A percentile compares a stretch with the other conserved stretches of the same genome.
These are phyloP conservation scores for Rallus crepitans DNA, from an alignment of 2,797 vertebrate genomes.

Conservation along the genomic window DNA sequence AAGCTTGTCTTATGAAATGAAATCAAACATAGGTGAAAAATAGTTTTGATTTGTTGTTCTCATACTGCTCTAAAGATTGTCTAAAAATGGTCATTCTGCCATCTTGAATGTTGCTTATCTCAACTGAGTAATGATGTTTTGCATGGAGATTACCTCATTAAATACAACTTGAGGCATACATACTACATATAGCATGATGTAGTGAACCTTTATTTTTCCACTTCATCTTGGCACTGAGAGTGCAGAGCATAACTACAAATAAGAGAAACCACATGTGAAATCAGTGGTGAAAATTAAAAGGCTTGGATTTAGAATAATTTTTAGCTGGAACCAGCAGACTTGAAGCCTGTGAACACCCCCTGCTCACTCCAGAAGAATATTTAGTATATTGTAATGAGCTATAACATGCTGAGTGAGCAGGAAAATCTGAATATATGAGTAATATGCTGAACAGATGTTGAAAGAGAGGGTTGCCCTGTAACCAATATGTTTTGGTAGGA, in stretches of 20 bases:
- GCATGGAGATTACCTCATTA: not conserved
- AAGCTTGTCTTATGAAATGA: not conserved
- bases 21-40: not conserved
- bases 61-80: not conserved
- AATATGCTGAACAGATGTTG: conserved; percentile 20
- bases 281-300: not conserved
- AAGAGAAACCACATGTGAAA: not conserved
- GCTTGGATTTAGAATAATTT: not conserved
- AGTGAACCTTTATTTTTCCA: not conserved
- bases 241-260: not conserved
- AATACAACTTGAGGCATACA: not conserved
- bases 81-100: not conserved
- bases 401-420: conserved; percentile 30
- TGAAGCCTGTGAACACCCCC: not conserved
- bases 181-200: not conserved
- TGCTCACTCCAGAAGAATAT: not conserved
- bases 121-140: not conserved
- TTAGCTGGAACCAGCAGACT: not conserved
- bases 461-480: not conserved
- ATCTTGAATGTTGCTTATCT: not conserved
- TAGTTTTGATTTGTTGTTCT: accelerated
- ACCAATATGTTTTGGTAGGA: not conserved
- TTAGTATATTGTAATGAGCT: not conserved
- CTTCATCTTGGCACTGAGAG: not conserved
- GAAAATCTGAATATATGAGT: conserved; percentile 20